Conservation (phyloP, 2,113 vertebrate genomes). For the Actenoides lindsayi region DNA sequence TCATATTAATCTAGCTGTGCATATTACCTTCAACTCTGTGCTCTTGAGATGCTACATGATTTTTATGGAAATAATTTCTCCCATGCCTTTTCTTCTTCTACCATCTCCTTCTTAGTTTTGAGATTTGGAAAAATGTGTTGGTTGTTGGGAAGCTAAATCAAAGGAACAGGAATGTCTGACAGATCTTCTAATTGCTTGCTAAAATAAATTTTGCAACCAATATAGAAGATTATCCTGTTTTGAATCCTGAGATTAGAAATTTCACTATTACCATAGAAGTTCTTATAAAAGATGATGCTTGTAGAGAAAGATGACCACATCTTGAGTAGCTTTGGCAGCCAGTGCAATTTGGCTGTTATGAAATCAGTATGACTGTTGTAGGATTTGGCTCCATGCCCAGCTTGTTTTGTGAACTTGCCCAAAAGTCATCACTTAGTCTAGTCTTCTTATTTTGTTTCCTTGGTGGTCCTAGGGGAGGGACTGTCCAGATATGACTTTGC, state of each 20-base stretch:
- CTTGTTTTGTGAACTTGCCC: slow-evolving; percentile 31
- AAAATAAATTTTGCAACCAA: background rate
- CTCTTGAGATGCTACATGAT: background rate
- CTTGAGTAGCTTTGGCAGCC: slow-evolving; percentile 16
- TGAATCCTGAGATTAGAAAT: background rate
- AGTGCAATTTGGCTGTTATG: background rate
- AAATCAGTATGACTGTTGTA: background rate
- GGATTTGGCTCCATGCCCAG: slow-evolving; percentile 10
- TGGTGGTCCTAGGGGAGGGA: background rate
- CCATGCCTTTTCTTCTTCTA: background rate
- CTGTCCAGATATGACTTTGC: background rate
- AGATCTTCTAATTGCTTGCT: background rate
- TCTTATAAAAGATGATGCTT: background rate
- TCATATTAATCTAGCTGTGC: background rate
- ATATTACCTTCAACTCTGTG: background rate
- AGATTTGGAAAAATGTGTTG: background rate
- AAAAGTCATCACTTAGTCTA: slow-evolving; percentile 27
- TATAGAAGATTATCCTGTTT: background rate
- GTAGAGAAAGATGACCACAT: background rate
- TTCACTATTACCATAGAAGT: background rate
- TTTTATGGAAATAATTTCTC: background rate
- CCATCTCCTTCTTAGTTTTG: background rate
- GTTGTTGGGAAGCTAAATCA: background rate
- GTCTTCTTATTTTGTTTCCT: background rate
- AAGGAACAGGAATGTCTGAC: background rate